phyloP scores from a whole-genome alignment of 2,113 vertebrate genomes.

The Lamprologus speciosus region DNA sequence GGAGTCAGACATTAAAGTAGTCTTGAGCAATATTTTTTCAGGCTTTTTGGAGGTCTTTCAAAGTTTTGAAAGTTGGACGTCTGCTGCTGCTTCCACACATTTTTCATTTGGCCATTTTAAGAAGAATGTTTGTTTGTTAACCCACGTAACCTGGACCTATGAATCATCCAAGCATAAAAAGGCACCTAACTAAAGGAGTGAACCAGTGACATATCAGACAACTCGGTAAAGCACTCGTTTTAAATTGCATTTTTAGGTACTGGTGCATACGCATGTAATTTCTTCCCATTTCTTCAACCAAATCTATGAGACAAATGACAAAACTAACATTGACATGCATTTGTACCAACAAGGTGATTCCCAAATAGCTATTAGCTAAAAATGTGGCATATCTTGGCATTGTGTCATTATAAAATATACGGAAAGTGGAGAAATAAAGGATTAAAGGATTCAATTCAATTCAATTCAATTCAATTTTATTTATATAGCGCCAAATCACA shows the following conservation, averaged over 20 bases:
- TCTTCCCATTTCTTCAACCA: not conserved
- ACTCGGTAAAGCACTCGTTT: not conserved
- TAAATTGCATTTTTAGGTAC: not conserved
- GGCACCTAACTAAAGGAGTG: not conserved
- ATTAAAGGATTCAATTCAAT: not conserved
- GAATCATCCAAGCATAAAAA: not conserved
- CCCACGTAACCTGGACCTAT: not conserved
- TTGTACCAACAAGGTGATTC: not conserved
- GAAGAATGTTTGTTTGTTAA: not conserved
- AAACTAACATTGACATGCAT: not conserved
- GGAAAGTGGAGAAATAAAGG: rapidly evolving
- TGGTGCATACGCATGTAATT: not conserved
- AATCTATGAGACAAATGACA: not conserved
- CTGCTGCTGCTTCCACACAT: not conserved
- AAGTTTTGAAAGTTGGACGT: not conserved
- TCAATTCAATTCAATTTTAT: too few species aligned
- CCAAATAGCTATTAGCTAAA: not conserved
- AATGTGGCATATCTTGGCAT: not conserved
- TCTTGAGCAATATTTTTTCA: not conserved
- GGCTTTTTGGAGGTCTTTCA: not conserved
- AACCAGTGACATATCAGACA: not conserved
- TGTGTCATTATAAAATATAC: not conserved
- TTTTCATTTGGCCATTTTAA: not conserved
- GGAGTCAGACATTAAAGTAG: not conserved
- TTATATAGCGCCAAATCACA: too few species aligned